These are phyloP conservation scores for Glomeris maerens DNA, from an alignment of 1,140 invertebrate genomes.

Conservation along the genomic window DNA sequence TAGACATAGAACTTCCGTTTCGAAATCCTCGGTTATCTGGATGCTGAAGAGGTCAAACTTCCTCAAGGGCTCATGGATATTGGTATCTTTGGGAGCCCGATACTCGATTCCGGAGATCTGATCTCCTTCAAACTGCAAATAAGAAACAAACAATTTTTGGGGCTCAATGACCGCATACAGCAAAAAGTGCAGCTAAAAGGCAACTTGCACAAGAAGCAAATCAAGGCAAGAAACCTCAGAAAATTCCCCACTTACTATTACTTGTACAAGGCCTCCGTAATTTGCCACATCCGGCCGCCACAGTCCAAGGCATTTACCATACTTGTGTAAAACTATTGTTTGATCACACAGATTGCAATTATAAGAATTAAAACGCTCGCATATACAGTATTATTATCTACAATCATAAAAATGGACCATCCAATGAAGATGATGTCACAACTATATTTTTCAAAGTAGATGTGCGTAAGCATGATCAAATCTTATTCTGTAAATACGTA, in stretches of 20 bases:
- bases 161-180: not conserved
- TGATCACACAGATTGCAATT: too few species aligned
- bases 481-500: too few species aligned
- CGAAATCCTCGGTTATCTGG: not conserved
- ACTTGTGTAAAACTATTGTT: conserved; percentile 9
- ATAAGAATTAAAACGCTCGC: too few species aligned
- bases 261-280: conserved; percentile 11
- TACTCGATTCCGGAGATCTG: conserved; percentile 6
- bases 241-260: conserved; percentile 4
- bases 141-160: not conserved
- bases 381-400: too few species aligned
- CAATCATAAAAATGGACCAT: too few species aligned
- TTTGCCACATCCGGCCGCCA: conserved; percentile 6
- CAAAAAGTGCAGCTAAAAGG: too few species aligned
- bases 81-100: conserved; percentile 5
- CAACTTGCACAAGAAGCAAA: too few species aligned
- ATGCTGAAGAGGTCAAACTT: conserved; percentile 5
- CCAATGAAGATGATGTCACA: too few species aligned
- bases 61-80: conserved; percentile 4
- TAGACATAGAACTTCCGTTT: conserved; percentile 2
- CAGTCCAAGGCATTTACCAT: conserved; percentile 7
- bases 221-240: not conserved
- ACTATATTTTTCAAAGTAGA: too few species aligned
- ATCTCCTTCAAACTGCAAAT: conserved; percentile 6
- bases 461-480: too few species aligned